Conservation (phyloP, 2,113 vertebrate species). For the Heterochromis multidens region DNA sequence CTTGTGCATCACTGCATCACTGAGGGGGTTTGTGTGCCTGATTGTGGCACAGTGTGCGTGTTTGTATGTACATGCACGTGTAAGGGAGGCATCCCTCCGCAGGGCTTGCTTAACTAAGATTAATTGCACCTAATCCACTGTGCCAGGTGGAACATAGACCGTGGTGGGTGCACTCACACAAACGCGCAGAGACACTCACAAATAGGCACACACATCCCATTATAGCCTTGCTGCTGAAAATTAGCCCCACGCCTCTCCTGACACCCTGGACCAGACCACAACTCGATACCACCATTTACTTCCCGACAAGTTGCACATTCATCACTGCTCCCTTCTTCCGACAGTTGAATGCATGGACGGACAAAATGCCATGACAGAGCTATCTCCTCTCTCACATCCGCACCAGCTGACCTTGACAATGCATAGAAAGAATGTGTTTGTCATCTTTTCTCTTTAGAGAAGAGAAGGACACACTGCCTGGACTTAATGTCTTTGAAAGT, state of each 20-base stretch:
- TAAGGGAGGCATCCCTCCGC: slow-evolving; percentile 33
- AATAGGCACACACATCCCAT: slow-evolving; percentile 56
- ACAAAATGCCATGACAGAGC: slow-evolving; percentile 26
- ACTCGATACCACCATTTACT: slow-evolving; percentile 71
- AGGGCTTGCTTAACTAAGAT: slow-evolving; percentile 71
- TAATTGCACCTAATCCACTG: slow-evolving; percentile 73
- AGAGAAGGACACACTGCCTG: background rate
- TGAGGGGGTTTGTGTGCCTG: background rate
- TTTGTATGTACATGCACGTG: slow-evolving; percentile 9
- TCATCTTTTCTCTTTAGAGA: slow-evolving; percentile 6
- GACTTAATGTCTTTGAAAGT: background rate
- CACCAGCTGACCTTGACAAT: slow-evolving; percentile 40
- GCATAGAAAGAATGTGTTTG: background rate
- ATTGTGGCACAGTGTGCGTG: background rate
- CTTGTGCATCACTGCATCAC: background rate
- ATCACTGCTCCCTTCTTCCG: slow-evolving; percentile 50
- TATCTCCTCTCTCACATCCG: slow-evolving; percentile 26
- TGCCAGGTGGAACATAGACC: slow-evolving; percentile 70
- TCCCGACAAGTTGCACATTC: slow-evolving; percentile 54
- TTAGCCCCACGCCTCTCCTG: slow-evolving; percentile 61
- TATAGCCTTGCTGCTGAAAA: slow-evolving; percentile 59
- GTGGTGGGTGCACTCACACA: slow-evolving; percentile 25
- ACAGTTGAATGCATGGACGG: slow-evolving; percentile 25
- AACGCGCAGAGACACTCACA: slow-evolving; percentile 37
- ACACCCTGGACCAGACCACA: slow-evolving; percentile 55